A percentile compares a stretch with the other conserved stretches of the same genome.
Conservation (phyloP, 2,797 vertebrate species). For the Lutjanus campechanus region DNA sequence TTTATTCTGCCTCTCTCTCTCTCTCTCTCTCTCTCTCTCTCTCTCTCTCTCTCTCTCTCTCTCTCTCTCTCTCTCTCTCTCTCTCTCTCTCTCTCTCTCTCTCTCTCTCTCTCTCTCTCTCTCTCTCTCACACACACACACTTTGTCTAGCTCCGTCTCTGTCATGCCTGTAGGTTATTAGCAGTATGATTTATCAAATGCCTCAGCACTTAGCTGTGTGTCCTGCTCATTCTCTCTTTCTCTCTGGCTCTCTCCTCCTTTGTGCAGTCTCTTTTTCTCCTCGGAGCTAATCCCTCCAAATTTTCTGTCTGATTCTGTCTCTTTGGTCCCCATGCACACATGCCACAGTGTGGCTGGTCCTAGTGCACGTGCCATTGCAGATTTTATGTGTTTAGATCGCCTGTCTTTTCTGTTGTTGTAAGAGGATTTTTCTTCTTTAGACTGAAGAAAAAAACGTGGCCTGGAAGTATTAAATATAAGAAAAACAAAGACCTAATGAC, state of each 20-base stretch:
- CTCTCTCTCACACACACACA: conserved; percentile 8
- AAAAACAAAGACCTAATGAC: not conserved
- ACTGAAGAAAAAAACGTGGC: not conserved
- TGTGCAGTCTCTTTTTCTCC: conserved; percentile 44
- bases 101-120: not conserved
- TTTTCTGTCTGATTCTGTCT: conserved; percentile 56
- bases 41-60: conserved; percentile 5
- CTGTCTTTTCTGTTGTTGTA: not conserved
- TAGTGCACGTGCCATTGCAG: conserved; percentile 36
- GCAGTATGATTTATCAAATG: conserved; percentile 73
- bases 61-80: not conserved
- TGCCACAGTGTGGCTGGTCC: conserved; percentile 21
- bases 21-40: conserved; percentile 20
- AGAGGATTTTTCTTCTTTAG: not conserved
- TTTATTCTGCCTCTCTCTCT: too few species aligned
- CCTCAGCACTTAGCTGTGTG: conserved; percentile 65
- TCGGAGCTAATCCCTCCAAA: conserved; percentile 60
- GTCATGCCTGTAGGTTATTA: conserved; percentile 73
- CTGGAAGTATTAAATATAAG: not conserved
- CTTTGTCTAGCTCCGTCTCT: conserved; percentile 37
- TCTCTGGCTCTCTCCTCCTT: conserved; percentile 41
- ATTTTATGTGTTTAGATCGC: conserved; percentile 27
- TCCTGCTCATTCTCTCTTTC: conserved; percentile 41
- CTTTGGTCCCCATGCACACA: conserved; percentile 31
- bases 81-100: conserved; percentile 20